Evolutionary conservation across 1,140 invertebrate genomes (phyloP).

Genomic region (Druon quercuslanigerum): DNA sequence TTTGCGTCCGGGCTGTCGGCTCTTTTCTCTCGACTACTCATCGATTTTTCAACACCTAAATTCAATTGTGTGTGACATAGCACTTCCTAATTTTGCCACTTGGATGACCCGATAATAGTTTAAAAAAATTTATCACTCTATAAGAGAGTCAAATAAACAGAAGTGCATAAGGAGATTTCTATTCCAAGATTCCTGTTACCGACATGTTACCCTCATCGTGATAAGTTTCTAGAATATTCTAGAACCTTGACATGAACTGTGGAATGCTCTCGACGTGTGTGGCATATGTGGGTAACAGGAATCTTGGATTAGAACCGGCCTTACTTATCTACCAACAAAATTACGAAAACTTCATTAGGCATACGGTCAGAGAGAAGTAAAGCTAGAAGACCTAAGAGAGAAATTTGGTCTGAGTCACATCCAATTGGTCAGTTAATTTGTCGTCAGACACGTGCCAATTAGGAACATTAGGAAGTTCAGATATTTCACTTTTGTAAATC

Average conservation of each 20-base stretch:
- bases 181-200: too few species aligned
- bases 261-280: too few species aligned
- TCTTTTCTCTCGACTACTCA: constrained; percentile 19
- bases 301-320: too few species aligned
- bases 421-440: not conserved
- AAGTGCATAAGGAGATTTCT: too few species aligned
- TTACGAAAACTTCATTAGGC: too few species aligned
- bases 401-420: not conserved
- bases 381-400: not conserved
- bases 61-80: constrained; percentile 28
- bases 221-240: too few species aligned
- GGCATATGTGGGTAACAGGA: too few species aligned
- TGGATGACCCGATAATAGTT: not conserved
- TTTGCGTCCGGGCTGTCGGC: constrained; percentile 23
- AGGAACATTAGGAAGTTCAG: not conserved
- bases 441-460: constrained; percentile 38
- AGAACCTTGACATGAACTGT: too few species aligned
- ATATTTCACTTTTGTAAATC: constrained; percentile 31
- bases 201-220: too few species aligned
- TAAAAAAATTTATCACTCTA: not conserved
- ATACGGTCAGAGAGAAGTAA: too few species aligned
- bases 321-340: too few species aligned
- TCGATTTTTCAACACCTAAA: constrained; percentile 26
- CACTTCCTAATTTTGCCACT: constrained; percentile 23
- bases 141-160: too few species aligned